These are phyloP conservation scores for Graphium colonna DNA, from an alignment of 2,888 invertebrate species.

Conservation along the genomic window DNA sequence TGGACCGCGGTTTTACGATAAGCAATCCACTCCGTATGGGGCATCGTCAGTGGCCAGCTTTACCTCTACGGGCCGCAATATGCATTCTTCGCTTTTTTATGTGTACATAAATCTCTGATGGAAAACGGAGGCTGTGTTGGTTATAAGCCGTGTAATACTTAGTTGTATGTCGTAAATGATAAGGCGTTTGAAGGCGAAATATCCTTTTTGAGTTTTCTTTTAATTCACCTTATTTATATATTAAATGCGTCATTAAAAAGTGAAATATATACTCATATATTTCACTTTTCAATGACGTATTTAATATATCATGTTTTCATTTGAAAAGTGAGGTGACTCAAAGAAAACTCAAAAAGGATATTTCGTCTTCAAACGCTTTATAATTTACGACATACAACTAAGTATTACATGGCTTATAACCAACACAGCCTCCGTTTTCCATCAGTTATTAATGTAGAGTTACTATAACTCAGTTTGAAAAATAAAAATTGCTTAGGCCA, in stretches of 20 bases:
- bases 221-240: too few relatives aligned
- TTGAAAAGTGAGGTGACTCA: too few relatives aligned
- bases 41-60: conserved; percentile 46
- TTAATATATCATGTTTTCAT: too few relatives aligned
- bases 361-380: conserved; percentile 6
- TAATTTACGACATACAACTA: conserved; percentile 18
- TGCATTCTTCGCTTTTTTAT: conserved; percentile 72
- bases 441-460: conserved; percentile 68
- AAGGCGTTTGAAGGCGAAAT: conserved; percentile 6
- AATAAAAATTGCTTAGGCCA: too few relatives aligned
- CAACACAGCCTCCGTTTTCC: conserved; percentile 50
- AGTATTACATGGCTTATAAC: conserved; percentile 39
- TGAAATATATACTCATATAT: too few relatives aligned
- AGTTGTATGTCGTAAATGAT: conserved; percentile 18
- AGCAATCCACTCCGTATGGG: conserved; percentile 64
- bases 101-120: conserved; percentile 65
- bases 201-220: too few relatives aligned
- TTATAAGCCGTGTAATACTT: conserved; percentile 38
- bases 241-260: too few relatives aligned
- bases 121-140: conserved; percentile 49
- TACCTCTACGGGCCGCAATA: conserved; percentile 54
- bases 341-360: too few relatives aligned
- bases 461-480: too few relatives aligned
- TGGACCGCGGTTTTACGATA: conserved; percentile 71
- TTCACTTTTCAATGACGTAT: too few relatives aligned